Evolutionary conservation across 2,888 invertebrate species (phyloP).

Genomic region (Caenorhabditis sp.): DNA sequence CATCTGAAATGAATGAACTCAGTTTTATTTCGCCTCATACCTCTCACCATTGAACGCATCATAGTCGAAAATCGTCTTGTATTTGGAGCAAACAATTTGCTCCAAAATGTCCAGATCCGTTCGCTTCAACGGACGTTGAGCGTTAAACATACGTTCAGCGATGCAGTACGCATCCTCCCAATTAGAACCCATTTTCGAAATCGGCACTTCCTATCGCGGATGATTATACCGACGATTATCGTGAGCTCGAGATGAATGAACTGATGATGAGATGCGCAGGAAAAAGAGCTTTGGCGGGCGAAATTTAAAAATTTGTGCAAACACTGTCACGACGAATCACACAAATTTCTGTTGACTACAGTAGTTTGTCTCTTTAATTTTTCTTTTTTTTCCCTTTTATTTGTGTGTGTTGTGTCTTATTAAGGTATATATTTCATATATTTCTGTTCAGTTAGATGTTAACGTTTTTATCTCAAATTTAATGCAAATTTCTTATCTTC

Average conservation of each 20-base stretch:
- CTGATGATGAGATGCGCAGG: no score
- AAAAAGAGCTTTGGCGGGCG: not conserved
- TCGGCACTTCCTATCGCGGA: not conserved
- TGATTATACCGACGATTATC: no score
- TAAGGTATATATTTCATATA: no score
- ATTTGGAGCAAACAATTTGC: slow-evolving; percentile 37
- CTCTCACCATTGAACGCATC: slow-evolving; percentile 38
- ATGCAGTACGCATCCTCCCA: slow-evolving; percentile 46
- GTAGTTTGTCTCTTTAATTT: not conserved
- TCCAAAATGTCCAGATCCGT: not conserved
- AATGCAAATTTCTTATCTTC: not conserved
- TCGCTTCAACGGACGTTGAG: slow-evolving; percentile 1
- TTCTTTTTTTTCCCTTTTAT: not conserved
- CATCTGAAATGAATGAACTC: slow-evolving; percentile 14
- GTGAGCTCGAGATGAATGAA: no score
- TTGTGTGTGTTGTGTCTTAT: not conserved
- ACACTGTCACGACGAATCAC: not conserved
- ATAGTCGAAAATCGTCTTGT: slow-evolving; percentile 24
- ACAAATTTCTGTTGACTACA: not conserved
- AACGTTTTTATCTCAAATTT: no score
- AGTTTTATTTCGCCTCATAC: not conserved
- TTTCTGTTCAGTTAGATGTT: no score
- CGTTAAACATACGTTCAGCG: slow-evolving; percentile 35
- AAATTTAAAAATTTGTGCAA: not conserved
- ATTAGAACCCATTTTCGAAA: not conserved